Evolutionary conservation across 2,888 invertebrate genomes (phyloP).

Genomic region (Conus canariensis): DNA sequence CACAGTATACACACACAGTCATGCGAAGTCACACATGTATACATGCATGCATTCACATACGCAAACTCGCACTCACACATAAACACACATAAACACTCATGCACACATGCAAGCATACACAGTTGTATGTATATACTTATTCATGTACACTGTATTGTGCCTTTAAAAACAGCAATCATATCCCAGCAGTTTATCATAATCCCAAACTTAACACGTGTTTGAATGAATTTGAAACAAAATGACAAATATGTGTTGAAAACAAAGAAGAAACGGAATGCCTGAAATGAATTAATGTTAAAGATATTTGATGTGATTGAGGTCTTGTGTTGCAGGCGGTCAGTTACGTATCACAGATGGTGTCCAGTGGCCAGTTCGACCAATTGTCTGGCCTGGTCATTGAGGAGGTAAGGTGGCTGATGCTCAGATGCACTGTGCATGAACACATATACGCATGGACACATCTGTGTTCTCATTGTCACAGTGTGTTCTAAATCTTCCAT

Average conservation of each 20-base stretch:
- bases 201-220: no score
- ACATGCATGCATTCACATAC: background rate
- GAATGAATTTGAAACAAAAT: no score
- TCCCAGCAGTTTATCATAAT: background rate
- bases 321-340: slow-evolving; percentile 32
- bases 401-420: slow-evolving; percentile 20
- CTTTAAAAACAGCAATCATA: background rate
- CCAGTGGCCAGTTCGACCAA: slow-evolving; percentile 9
- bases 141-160: no score
- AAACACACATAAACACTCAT: slow-evolving; percentile 1
- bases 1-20: no score
- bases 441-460: background rate
- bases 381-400: slow-evolving; percentile 26
- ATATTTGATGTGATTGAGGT: background rate
- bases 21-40: background rate
- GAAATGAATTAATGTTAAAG: no score
- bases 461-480: no score
- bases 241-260: no score
- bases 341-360: slow-evolving; percentile 27
- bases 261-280: no score
- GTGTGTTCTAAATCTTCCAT: no score
- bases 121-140: background rate
- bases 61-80: no score
- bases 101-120: slow-evolving; percentile 12
- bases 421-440: background rate